Conservation (phyloP, 2,888 invertebrate genomes). For the Trachelus iudaicus region DNA sequence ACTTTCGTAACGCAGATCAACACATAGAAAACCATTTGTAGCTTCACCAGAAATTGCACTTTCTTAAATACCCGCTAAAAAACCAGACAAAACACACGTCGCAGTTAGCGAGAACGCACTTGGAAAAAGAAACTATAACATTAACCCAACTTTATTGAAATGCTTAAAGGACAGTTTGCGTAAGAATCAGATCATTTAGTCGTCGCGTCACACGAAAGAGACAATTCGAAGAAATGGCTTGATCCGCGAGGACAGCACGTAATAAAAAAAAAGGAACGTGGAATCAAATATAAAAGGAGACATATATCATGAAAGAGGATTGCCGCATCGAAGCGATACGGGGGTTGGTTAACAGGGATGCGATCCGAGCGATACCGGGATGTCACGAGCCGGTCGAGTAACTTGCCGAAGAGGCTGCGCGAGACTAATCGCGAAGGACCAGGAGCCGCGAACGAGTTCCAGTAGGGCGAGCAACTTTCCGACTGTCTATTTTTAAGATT, state of each 20-base stretch:
- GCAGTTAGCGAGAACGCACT: background rate
- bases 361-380: background rate
- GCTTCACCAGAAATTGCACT: background rate
- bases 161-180: background rate
- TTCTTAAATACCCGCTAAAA: background rate
- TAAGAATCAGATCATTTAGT: background rate
- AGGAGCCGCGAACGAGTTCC: conserved; percentile 7
- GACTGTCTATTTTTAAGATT: conserved; percentile 7
- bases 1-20: background rate
- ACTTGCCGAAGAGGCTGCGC: conserved; percentile 16
- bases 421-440: conserved; percentile 24
- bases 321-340: background rate
- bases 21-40: background rate
- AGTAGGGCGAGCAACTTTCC: background rate
- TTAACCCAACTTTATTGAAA: background rate
- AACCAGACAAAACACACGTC: background rate
- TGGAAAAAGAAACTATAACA: background rate
- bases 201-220: too few relatives aligned
- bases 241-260: background rate
- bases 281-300: background rate
- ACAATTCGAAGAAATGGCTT: background rate
- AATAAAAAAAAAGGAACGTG: background rate
- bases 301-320: background rate
- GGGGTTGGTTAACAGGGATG: background rate
- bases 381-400: background rate